Conservation (phyloP, 2,888 invertebrate genomes). For the Epirrhoe alternata region DNA sequence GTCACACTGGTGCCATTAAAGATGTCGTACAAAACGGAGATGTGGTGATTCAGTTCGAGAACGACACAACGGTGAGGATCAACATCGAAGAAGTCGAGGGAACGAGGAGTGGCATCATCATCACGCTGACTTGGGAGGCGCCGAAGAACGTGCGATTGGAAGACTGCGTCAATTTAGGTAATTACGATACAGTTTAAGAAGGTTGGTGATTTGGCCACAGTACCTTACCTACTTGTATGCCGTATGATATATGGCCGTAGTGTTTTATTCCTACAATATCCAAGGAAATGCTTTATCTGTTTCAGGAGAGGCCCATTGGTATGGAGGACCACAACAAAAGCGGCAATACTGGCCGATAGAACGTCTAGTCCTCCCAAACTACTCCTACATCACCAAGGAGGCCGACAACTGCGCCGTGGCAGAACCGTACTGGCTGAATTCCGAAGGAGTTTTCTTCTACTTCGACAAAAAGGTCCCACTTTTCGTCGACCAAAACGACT, state of each 20-base stretch:
- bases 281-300: background rate
- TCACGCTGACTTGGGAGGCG: conserved; percentile 69
- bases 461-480: conserved; percentile 87
- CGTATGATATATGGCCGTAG: too few relatives aligned
- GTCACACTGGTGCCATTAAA: conserved; percentile 61
- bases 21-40: conserved; percentile 65
- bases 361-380: conserved; percentile 75
- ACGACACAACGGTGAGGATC: conserved; percentile 66
- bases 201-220: background rate
- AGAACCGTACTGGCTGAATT: conserved; percentile 88
- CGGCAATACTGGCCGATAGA: conserved; percentile 87
- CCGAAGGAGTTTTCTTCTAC: conserved; percentile 86
- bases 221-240: too few relatives aligned
- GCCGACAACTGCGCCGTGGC: conserved; percentile 84
- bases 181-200: conserved; percentile 26
- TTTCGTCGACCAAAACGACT: conserved; percentile 87
- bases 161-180: conserved; percentile 73
- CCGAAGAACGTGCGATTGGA: conserved; percentile 61
- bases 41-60: conserved; percentile 66
- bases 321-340: conserved; percentile 86
- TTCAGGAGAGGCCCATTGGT: conserved; percentile 84
- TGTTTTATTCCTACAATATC: too few relatives aligned
- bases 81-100: conserved; percentile 58
- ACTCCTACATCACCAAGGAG: conserved; percentile 85
- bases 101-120: conserved; percentile 55